A percentile compares a stretch with the other conserved stretches of the same genome.
Conservation (phyloP, 2,797 vertebrate genomes). For the Pampus argenteus region DNA sequence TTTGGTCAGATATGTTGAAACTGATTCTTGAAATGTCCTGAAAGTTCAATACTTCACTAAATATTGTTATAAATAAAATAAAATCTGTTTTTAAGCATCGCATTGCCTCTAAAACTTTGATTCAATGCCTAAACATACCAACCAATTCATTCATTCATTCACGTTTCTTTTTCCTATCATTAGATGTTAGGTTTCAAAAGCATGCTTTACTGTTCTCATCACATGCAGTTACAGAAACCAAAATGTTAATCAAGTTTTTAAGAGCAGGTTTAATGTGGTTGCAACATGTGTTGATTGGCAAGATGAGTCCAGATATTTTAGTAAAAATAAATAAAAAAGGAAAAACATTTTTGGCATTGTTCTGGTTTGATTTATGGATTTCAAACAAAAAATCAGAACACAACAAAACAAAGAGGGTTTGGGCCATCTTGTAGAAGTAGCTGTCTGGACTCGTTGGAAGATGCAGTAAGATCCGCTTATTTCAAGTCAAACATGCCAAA, state of each 20-base stretch:
- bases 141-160: slow-evolving; percentile 8
- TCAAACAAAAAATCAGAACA: slow-evolving; percentile 72
- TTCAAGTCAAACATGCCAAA: slow-evolving; percentile 33
- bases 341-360: slow-evolving; percentile 62
- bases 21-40: neutral
- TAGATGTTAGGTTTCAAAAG: slow-evolving; percentile 47
- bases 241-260: slow-evolving; percentile 67
- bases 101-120: neutral
- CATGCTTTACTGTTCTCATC: slow-evolving; percentile 66
- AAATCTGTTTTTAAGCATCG: neutral
- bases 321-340: slow-evolving; percentile 22
- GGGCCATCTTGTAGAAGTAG: slow-evolving; percentile 74
- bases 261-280: slow-evolving; percentile 63
- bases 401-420: slow-evolving; percentile 74
- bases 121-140: slow-evolving; percentile 23
- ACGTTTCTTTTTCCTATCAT: slow-evolving; percentile 36
- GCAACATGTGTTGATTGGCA: slow-evolving; percentile 82
- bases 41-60: neutral
- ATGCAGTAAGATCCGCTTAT: slow-evolving; percentile 12
- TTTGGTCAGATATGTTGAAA: slow-evolving; percentile 40
- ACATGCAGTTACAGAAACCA: slow-evolving; percentile 72
- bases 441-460: slow-evolving; percentile 70
- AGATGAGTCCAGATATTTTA: slow-evolving; percentile 77
- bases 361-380: slow-evolving; percentile 73
- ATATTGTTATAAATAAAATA: neutral